These are phyloP conservation scores for Troides aeacus DNA, from an alignment of 2,888 invertebrate species.

Conservation along the genomic window DNA sequence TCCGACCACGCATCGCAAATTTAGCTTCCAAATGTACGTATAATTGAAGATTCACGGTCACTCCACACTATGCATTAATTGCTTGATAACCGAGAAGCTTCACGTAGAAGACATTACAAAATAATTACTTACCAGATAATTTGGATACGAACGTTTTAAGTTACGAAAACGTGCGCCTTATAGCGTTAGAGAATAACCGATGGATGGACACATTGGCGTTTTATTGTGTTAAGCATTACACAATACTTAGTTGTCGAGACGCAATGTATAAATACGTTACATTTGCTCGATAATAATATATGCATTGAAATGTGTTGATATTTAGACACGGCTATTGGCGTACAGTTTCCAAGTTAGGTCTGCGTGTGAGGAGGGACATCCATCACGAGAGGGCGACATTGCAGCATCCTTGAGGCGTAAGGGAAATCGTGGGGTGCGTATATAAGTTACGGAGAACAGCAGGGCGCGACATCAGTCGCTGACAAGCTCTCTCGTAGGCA, in stretches of 20 bases:
- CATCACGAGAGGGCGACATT: constrained; percentile 61
- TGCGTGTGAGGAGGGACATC: constrained; percentile 49
- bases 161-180: constrained; percentile 50
- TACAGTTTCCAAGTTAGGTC: constrained; percentile 39
- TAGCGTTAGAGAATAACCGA: not conserved
- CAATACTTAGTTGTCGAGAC: constrained; percentile 33
- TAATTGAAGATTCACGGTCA: constrained; percentile 64
- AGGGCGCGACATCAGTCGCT: constrained; percentile 68
- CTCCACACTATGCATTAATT: constrained; percentile 58
- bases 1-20: constrained; percentile 43
- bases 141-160: constrained; percentile 33
- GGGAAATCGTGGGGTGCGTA: constrained; percentile 60
- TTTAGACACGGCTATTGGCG: constrained; percentile 52
- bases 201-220: constrained; percentile 18
- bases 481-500: constrained; percentile 47
- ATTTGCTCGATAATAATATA: constrained; percentile 14
- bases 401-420: constrained; percentile 57
- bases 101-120: constrained; percentile 56
- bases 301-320: constrained; percentile 38
- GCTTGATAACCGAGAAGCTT: constrained; percentile 54
- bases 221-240: constrained; percentile 40
- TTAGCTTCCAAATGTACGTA: constrained; percentile 39
- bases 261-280: constrained; percentile 41
- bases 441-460: constrained; percentile 59
- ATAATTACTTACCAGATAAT: constrained; percentile 55